Percentiles rank a stretch among this genome's conserved stretches.
phyloP scores from a whole-genome alignment of 2,113 vertebrate genomes.

The Piaya cayana region DNA sequence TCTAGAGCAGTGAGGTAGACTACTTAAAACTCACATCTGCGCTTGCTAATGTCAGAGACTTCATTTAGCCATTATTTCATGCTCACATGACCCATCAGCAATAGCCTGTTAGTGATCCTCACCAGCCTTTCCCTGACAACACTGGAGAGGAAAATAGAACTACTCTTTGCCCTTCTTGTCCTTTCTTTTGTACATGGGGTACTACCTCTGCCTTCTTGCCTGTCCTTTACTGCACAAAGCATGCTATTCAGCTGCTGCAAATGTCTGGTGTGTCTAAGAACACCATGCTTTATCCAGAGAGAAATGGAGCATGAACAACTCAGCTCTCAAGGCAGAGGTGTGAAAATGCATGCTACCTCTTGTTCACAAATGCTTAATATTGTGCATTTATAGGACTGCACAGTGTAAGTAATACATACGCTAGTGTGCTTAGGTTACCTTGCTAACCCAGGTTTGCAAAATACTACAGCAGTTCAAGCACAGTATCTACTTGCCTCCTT shows the following conservation, averaged over 20 bases:
- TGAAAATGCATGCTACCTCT: not conserved
- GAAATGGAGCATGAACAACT: not conserved
- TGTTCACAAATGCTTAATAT: not conserved
- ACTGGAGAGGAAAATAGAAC: not conserved
- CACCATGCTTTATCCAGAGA: not conserved
- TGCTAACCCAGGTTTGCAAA: not conserved
- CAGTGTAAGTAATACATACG: not conserved
- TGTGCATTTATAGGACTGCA: not conserved
- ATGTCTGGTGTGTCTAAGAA: not conserved
- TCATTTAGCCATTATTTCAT: slow-evolving; percentile 11
- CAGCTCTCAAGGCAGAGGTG: not conserved
- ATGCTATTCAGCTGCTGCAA: not conserved
- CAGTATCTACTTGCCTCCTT: not conserved
- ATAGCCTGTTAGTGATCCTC: not conserved
- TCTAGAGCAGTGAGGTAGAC: not conserved
- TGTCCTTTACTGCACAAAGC: not conserved
- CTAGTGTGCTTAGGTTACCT: not conserved
- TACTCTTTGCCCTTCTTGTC: not conserved
- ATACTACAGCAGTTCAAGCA: not conserved
- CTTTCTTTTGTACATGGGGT: not conserved
- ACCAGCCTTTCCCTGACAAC: slow-evolving; percentile 3
- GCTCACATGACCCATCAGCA: not conserved
- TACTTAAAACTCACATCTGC: not conserved
- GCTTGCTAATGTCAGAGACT: not conserved
- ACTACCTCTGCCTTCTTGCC: not conserved